Base-by-base conservation (phyloP, 2,888 invertebrate genomes). In the Pristionchus maxplancki region DNA sequence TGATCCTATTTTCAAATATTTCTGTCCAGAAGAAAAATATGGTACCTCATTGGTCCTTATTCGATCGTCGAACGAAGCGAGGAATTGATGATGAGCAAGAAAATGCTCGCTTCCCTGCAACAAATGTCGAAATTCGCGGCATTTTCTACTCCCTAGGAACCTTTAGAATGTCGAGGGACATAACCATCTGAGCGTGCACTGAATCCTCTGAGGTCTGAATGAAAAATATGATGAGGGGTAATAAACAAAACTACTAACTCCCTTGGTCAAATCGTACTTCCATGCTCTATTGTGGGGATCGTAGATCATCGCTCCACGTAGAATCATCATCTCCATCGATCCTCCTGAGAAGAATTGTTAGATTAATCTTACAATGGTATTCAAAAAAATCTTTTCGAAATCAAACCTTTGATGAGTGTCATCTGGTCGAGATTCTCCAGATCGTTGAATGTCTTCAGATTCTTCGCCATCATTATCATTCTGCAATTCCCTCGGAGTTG, bases 381-480 rank as follows among this genome's bases (percentile, higher is more conserved):
- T 28, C 24, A 37, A 48, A 1, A n/a, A 53, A 82, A 82, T 20
- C n/a, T 64, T n/a, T 1, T 71, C 5, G 28, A 2, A 34, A 64
- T 6, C 6, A 6, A 83, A 0, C 98, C 98, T 95, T 98, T 98
- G 15, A 98, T 95, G 20, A 97, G 95, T 34, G 97, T 96, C 87
- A 97, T 96, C 95, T 98, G 98, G 95, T 98, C 98, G 93, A 97
- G 97, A 94, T 98, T 97, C 94, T 97, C 97, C 96, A 99, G 97
- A 94, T 97, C 97, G 95, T 97, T 97, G 95, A 99, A 99, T 4
- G 97, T 97, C 94, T 95, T 95, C 84, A 96, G 95, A 90, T 95
- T 95, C 92, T 96, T 96, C 20, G 96, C 96, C 95, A 96, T 96
- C 93, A 96, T 96, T 89, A 96, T 96, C 44, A 96, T 95, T 88